A percentile compares a stretch with the other conserved stretches of the same genome.
phyloP scores from a whole-genome alignment of 2,113 vertebrate genomes.

The Athene noctua region DNA sequence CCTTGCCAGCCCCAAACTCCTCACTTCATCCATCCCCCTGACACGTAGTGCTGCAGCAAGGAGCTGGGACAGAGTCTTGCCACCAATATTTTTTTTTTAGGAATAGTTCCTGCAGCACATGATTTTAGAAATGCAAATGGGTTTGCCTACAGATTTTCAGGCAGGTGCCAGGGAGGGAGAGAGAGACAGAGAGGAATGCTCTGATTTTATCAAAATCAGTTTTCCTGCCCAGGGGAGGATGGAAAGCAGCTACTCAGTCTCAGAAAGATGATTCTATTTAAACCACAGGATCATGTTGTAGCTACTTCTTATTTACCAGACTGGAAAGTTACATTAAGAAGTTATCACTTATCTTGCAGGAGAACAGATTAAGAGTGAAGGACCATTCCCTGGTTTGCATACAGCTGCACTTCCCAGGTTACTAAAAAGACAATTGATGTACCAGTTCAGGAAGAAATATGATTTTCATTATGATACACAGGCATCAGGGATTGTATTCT shows the following conservation, averaged over 20 bases:
- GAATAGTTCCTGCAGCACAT: not conserved
- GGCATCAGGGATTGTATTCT: constrained; percentile 43
- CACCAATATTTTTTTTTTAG: not conserved
- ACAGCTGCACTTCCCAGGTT: constrained; percentile 56
- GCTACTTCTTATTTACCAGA: constrained; percentile 65
- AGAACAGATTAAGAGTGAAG: constrained; percentile 66
- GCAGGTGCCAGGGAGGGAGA: not conserved
- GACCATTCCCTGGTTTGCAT: constrained; percentile 61
- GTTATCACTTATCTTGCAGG: constrained; percentile 67
- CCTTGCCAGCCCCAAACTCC: not conserved
- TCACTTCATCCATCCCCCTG: not conserved
- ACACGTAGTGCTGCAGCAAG: accelerated
- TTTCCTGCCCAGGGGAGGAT: constrained; percentile 52
- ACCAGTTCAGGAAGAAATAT: constrained; percentile 62
- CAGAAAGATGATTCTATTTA: constrained; percentile 53
- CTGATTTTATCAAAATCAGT: constrained; percentile 46
- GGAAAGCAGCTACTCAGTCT: constrained; percentile 37
- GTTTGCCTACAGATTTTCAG: not conserved
- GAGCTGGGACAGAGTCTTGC: not conserved
- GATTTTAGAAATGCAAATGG: constrained; percentile 25
- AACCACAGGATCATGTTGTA: constrained; percentile 54
- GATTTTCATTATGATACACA: constrained; percentile 62
- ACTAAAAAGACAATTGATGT: constrained; percentile 69
- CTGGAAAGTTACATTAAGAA: constrained; percentile 71
- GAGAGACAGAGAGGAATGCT: not conserved